phyloP scores from a whole-genome alignment of 35 echinoderm and acorn worm genomes.

The Heliocidaris erythrogramma region DNA sequence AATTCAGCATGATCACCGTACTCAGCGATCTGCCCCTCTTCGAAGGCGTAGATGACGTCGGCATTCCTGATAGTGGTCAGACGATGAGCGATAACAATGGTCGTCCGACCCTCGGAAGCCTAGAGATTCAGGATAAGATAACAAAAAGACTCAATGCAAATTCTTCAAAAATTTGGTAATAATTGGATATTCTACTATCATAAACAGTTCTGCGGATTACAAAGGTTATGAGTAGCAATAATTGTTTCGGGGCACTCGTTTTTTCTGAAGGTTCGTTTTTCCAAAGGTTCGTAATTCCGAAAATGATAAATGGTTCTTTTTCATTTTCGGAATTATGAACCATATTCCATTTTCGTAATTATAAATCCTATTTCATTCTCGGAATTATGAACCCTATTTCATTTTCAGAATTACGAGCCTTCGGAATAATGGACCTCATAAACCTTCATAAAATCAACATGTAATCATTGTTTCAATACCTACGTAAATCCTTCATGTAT shows the following conservation, averaged over 20 bases:
- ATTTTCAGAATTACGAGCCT: background rate
- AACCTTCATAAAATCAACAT: too few relatives aligned
- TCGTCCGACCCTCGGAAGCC: conserved; percentile 78
- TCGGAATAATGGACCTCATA: background rate
- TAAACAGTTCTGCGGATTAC: background rate
- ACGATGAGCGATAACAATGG: conserved; percentile 79
- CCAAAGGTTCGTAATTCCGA: too few relatives aligned
- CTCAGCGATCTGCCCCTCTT: conserved; percentile 60
- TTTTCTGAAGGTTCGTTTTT: too few relatives aligned
- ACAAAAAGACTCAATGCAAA: too few relatives aligned
- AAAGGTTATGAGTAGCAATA: background rate
- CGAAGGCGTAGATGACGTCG: conserved; percentile 75
- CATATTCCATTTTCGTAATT: too few relatives aligned
- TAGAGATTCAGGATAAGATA: background rate
- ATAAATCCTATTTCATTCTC: too few relatives aligned
- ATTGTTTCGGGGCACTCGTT: too few relatives aligned
- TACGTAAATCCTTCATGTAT: too few relatives aligned
- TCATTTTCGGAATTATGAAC: too few relatives aligned
- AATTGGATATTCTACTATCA: background rate
- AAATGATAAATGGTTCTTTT: too few relatives aligned
- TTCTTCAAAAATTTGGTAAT: background rate
- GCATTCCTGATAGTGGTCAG: conserved; percentile 80
- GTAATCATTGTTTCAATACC: too few relatives aligned
- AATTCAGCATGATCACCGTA: conserved; percentile 58
- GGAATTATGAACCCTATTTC: too few relatives aligned